A percentile compares a stretch with the other conserved stretches of the same genome.
These are phyloP conservation scores for Cottus gobio DNA, from an alignment of 2,113 vertebrate genomes.

Conservation along the genomic window DNA sequence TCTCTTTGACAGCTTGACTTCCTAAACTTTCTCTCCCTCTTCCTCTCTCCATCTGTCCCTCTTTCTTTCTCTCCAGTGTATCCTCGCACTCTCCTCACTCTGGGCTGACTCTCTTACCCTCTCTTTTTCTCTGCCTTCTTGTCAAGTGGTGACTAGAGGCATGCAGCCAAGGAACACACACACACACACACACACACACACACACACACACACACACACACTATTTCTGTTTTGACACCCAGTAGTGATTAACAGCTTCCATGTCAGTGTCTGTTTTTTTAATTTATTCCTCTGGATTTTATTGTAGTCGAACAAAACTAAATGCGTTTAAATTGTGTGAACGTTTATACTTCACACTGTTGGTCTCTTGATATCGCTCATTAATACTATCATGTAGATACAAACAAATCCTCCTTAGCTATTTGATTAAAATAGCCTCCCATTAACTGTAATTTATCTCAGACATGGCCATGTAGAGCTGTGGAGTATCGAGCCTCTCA, in stretches of 20 bases:
- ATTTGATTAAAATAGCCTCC: not conserved
- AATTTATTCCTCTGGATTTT: not conserved
- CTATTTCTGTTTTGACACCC: slow-evolving; percentile 48
- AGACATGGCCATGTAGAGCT: not conserved
- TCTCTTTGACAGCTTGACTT: slow-evolving; percentile 32
- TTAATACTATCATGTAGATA: not conserved
- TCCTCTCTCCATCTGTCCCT: slow-evolving; percentile 43
- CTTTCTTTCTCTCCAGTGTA: slow-evolving; percentile 21
- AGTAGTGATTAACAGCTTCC: slow-evolving; percentile 39
- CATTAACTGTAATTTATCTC: not conserved
- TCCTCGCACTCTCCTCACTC: slow-evolving; percentile 38
- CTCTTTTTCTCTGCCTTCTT: slow-evolving; percentile 60
- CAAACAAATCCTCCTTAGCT: not conserved
- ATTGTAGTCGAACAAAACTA: not conserved
- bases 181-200: slow-evolving; percentile 17
- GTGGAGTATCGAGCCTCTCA: not conserved
- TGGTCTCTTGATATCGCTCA: not conserved
- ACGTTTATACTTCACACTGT: not conserved
- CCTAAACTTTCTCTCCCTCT: slow-evolving; percentile 22
- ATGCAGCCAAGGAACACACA: slow-evolving; percentile 57
- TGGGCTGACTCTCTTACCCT: slow-evolving; percentile 33
- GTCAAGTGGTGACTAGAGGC: slow-evolving; percentile 69
- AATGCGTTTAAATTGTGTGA: not conserved
- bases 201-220: slow-evolving; percentile 27
- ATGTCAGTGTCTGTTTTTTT: not conserved